Conservation (phyloP, 2,113 vertebrate species). For the Barbus barbus region DNA sequence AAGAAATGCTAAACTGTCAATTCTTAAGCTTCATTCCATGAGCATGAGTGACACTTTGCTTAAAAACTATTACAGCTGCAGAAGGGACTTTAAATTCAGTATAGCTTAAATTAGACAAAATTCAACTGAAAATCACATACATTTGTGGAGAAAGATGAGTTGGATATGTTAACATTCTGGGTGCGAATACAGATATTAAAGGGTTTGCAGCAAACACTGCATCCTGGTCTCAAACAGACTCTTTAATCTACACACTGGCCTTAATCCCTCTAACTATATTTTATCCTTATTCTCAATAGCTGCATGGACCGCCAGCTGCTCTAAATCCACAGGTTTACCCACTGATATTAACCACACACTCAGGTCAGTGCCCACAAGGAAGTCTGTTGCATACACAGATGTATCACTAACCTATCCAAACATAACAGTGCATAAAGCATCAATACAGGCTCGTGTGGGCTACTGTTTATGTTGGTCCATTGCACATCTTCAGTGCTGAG, state of each 20-base stretch:
- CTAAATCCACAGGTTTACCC: conserved; percentile 2
- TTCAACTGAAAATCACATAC: too few relatives aligned
- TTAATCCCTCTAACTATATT: conserved; percentile 61
- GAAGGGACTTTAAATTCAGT: too few relatives aligned
- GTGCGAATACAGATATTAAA: neutral
- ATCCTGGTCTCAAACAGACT: conserved; percentile 49
- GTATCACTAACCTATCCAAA: neutral
- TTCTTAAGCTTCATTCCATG: too few relatives aligned
- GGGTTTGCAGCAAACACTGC: conserved; percentile 40
- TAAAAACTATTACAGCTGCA: too few relatives aligned
- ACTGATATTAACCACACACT: conserved; percentile 22
- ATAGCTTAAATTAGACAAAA: too few relatives aligned
- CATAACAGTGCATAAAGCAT: neutral
- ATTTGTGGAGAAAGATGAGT: neutral
- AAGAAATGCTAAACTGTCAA: too few relatives aligned
- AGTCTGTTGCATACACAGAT: conserved; percentile 26
- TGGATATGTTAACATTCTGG: neutral
- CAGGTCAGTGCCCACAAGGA: neutral
- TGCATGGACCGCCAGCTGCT: conserved; percentile 35
- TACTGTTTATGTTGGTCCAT: neutral
- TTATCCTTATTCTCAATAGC: conserved; percentile 26
- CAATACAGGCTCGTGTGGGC: too few relatives aligned
- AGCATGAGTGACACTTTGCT: too few relatives aligned
- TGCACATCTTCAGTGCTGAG: neutral
- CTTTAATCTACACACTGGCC: conserved; percentile 66